phyloP scores from a whole-genome alignment of 2,888 invertebrate species.

The Oegoconia quadripuncta region DNA sequence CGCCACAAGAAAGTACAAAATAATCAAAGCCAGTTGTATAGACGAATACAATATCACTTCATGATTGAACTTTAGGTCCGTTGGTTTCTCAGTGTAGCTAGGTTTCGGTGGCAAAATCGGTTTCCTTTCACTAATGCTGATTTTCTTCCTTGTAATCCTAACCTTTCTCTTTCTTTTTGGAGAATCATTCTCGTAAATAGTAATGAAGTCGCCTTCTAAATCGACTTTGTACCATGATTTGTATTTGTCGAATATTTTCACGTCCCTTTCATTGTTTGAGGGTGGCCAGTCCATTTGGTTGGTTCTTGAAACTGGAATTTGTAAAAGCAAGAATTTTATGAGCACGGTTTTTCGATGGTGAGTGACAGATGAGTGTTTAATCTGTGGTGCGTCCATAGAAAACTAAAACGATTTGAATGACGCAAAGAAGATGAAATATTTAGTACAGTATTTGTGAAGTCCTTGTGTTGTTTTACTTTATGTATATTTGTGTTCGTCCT shows the following conservation, averaged over 20 bases:
- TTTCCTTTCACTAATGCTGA: background rate
- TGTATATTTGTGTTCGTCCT: too few species aligned
- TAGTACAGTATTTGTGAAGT: too few species aligned
- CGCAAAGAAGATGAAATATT: too few species aligned
- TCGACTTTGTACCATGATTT: conserved; percentile 46
- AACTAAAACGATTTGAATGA: too few species aligned
- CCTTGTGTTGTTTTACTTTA: too few species aligned
- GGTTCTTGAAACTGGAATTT: too few species aligned
- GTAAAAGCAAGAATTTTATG: too few species aligned
- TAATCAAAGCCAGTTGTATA: background rate
- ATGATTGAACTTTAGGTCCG: background rate
- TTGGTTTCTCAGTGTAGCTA: background rate
- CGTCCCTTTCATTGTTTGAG: too few species aligned
- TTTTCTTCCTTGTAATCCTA: background rate
- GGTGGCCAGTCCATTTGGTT: too few species aligned
- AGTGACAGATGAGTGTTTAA: too few species aligned
- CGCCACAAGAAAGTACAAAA: background rate
- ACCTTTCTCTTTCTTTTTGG: background rate
- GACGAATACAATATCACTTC: background rate
- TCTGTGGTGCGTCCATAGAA: too few species aligned
- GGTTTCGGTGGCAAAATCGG: background rate
- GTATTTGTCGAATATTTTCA: conserved; percentile 33
- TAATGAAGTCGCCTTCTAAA: conserved; percentile 34
- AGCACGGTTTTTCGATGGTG: too few species aligned
- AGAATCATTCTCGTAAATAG: conserved; percentile 14